These are phyloP conservation scores for Esox niger DNA, from an alignment of 2,113 vertebrate species.

Conservation along the genomic window DNA sequence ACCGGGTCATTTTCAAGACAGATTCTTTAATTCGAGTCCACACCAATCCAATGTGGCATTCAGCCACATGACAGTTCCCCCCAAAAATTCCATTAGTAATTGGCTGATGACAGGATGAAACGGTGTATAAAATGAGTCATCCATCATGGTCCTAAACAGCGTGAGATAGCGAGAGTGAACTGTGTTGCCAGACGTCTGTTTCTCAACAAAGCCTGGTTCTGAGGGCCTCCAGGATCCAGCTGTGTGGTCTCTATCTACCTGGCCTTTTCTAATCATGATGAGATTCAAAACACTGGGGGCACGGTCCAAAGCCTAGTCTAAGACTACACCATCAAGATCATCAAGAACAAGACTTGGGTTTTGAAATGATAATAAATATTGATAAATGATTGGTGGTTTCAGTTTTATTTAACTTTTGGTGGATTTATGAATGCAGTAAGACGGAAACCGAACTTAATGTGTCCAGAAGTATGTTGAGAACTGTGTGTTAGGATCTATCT, in stretches of 20 bases:
- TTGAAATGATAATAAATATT: too few relatives aligned
- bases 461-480: too few relatives aligned
- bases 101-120: conserved; percentile 69
- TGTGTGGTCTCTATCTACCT: not conserved
- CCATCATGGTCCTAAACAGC: conserved; percentile 54
- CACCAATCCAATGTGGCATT: conserved; percentile 51
- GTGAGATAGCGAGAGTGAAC: too few relatives aligned
- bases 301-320: too few relatives aligned
- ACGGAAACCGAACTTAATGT: too few relatives aligned
- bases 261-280: not conserved
- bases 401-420: too few relatives aligned
- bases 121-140: conserved; percentile 65
- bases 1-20: conserved; percentile 23
- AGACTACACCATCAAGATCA: too few relatives aligned
- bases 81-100: conserved; percentile 60
- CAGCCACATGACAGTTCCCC: conserved; percentile 45
- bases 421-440: too few relatives aligned
- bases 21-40: conserved; percentile 51
- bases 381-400: too few relatives aligned
- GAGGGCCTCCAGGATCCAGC: not conserved
- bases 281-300: too few relatives aligned
- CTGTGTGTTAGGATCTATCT: not conserved
- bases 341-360: too few relatives aligned
- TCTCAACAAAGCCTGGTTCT: not conserved
- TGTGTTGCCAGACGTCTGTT: conserved; percentile 4